Base-by-base conservation (phyloP, 2,888 invertebrate genomes). In the Halocaridina rubra region DNA sequence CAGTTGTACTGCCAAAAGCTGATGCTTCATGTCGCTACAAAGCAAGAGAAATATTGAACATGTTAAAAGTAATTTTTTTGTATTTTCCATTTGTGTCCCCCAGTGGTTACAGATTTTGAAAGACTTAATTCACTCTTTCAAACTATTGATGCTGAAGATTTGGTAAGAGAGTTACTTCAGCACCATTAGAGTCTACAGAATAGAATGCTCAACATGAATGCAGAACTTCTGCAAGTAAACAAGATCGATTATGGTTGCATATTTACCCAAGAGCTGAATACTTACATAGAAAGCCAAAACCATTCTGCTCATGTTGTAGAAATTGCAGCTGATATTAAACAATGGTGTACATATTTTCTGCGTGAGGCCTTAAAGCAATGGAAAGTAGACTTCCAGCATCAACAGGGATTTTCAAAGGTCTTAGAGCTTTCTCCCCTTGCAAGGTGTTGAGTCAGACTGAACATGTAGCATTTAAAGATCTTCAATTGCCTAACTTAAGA, bases 41-140 rank as follows among this genome's bases (percentile, higher is more conserved):
- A 32, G 64, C 78, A 3, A 0, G 78, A 0, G 22, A 27, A 5
- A n/a, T 77, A 32, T 30, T 0, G 0, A 29, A 59, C 0, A 77
- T 77, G 76, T 22, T 76, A 0, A 61, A 32, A 64, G 78, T 27
- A 16, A 77, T 59, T 77, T 77, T 59, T 2, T 39, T 78, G 19
- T 64, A 59, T 33, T 78, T 78, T 78, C 59, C 39, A 1, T 64
- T 78, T 57, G n/a, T 7, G 19, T 78, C 61, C 32, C 78, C 78
- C 27, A n/a, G 32, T 64, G 29, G 78, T 61, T 32, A 78, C 78
- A 27, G 76, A 59, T 13, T 76, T 76, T 59, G 76, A 76, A 53
- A 46, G 76, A 30, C 59, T 76, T 16, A 76, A 76, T 32, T 5
- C 76, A 8, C 76, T 76, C n/a, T 59, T 76, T 30, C 59, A 76